Evolutionary conservation across 2,797 vertebrate genomes (phyloP).

Genomic region (Masticophis lateralis): DNA sequence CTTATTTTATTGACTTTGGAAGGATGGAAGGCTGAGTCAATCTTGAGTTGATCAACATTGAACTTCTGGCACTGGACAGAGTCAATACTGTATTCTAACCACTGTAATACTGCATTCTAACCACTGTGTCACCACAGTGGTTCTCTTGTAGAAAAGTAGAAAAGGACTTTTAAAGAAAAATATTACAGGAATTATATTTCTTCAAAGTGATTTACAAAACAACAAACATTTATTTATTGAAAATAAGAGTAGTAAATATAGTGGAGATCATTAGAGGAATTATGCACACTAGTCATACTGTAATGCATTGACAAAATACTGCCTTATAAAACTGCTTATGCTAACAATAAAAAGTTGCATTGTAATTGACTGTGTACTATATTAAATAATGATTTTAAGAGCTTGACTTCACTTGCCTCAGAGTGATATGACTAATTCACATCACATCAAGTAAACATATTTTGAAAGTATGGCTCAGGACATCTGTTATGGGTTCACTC

Average conservation of each 20-base stretch:
- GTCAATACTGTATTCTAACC: too few species aligned
- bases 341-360: not conserved
- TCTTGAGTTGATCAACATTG: not conserved
- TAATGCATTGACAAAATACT: not conserved
- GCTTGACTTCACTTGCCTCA: not conserved
- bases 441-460: not conserved
- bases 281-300: not conserved
- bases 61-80: not conserved
- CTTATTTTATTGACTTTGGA: too few species aligned
- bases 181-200: not conserved
- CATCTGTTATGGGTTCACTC: not conserved
- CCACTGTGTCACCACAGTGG: too few species aligned
- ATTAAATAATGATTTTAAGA: not conserved
- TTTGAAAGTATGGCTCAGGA: not conserved
- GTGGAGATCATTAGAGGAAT: not conserved
- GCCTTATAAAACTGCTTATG: too few species aligned
- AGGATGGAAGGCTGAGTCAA: too few species aligned
- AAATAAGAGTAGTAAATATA: not conserved
- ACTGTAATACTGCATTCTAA: too few species aligned
- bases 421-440: not conserved
- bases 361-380: not conserved
- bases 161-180: not conserved
- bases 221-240: constrained; percentile 1
- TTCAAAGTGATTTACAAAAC: not conserved
- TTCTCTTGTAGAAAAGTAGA: not conserved